phyloP scores from a whole-genome alignment of 64 coral and sea anemone species.

The Pocillopora damicornis region DNA sequence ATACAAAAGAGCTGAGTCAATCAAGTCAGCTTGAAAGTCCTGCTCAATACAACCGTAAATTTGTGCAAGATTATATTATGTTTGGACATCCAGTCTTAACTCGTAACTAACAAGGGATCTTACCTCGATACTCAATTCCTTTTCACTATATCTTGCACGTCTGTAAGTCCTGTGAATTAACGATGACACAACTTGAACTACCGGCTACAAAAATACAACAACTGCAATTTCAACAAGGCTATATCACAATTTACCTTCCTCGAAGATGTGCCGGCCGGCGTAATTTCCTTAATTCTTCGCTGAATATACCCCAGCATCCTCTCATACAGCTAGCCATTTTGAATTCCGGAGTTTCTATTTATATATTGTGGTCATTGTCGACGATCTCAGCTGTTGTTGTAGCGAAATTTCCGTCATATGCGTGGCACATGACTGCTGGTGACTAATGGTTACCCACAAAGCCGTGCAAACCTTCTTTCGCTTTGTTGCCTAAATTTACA shows the following conservation, averaged over 20 bases:
- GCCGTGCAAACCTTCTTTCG: not conserved
- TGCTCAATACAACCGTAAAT: too few relatives aligned
- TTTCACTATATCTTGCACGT: constrained; percentile 76
- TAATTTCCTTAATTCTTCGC: constrained; percentile 58
- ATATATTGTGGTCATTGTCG: not conserved
- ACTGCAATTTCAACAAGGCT: not conserved
- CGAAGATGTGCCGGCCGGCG: constrained; percentile 55
- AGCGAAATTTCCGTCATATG: constrained; percentile 46
- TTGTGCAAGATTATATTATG: too few relatives aligned
- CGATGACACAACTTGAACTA: not conserved
- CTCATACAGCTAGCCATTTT: constrained; percentile 72
- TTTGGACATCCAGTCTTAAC: too few relatives aligned
- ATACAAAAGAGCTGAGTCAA: too few relatives aligned
- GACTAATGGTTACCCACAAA: constrained; percentile 3
- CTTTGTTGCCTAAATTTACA: too few relatives aligned
- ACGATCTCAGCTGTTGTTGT: constrained; percentile 8
- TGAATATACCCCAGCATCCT: constrained; percentile 67
- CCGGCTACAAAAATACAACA: not conserved
- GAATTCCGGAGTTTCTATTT: not conserved
- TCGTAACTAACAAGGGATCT: not conserved
- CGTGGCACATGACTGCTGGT: constrained; percentile 33
- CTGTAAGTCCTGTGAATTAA: constrained; percentile 59
- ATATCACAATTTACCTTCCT: constrained; percentile 41
- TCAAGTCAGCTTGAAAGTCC: too few relatives aligned
- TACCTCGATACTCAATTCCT: constrained; percentile 76